Evolutionary conservation across 2,797 vertebrate genomes (phyloP).

Genomic region (Choloepus didactylus): DNA sequence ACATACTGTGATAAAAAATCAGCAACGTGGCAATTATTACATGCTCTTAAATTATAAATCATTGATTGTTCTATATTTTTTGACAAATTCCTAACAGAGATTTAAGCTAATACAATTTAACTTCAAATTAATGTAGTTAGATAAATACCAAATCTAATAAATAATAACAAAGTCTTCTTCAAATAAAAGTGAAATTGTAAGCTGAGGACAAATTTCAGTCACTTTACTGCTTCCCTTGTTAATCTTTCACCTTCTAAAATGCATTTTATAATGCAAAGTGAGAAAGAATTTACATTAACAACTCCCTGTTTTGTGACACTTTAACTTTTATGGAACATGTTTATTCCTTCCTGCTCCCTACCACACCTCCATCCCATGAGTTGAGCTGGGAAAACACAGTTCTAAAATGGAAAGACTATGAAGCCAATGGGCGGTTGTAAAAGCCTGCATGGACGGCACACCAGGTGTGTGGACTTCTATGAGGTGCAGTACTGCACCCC

Average conservation of each 20-base stretch:
- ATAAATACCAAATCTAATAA: constrained; percentile 50
- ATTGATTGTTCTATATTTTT: not conserved
- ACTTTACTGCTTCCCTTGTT: constrained; percentile 61
- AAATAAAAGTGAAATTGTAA: constrained; percentile 55
- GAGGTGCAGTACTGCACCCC: rapidly evolving
- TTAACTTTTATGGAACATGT: constrained; percentile 56
- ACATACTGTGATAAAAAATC: not conserved
- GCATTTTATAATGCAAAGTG: constrained; percentile 69
- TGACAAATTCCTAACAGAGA: constrained; percentile 49
- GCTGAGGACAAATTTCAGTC: constrained; percentile 66
- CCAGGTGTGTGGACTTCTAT: rapidly evolving
- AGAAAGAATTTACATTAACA: constrained; percentile 72
- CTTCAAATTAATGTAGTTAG: constrained; percentile 58
- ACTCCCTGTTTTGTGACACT: constrained; percentile 65
- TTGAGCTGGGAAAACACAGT: not conserved
- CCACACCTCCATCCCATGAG: not conserved
- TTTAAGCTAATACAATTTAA: constrained; percentile 67
- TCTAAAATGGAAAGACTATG: not conserved
- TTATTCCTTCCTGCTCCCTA: constrained; percentile 33
- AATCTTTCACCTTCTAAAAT: constrained; percentile 78
- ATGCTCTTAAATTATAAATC: constrained; percentile 8
- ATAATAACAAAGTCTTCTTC: constrained; percentile 63
- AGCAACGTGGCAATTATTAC: not conserved
- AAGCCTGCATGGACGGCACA: not conserved
- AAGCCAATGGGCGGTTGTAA: rapidly evolving